phyloP scores from a whole-genome alignment of 2,888 invertebrate genomes.

The Andrena marginata region DNA sequence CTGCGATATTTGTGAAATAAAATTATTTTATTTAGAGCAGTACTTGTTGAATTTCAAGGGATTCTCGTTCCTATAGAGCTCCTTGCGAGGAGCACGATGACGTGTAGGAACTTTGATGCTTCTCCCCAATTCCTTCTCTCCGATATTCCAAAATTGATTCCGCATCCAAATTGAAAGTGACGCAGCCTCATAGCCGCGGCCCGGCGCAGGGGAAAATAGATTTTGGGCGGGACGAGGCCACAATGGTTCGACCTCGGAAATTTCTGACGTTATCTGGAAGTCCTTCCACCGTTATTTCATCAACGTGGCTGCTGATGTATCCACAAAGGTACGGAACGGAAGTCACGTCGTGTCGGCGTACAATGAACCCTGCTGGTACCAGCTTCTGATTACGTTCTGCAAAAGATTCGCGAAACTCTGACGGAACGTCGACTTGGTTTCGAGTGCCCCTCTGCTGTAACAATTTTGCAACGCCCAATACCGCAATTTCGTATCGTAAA shows the following conservation, averaged over 20 bases:
- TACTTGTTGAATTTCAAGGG: background rate
- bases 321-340: conserved; percentile 58
- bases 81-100: background rate
- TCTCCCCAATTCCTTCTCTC: background rate
- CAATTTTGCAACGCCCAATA: background rate
- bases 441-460: background rate
- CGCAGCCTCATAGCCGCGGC: background rate
- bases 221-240: conserved; percentile 27
- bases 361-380: conserved; percentile 62
- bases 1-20: too few relatives aligned
- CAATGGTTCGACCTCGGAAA: conserved; percentile 49
- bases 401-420: conserved; percentile 18
- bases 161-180: too few relatives aligned
- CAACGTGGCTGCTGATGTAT: conserved; percentile 47
- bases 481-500: background rate
- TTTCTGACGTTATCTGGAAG: conserved; percentile 59
- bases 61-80: background rate
- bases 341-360: conserved; percentile 58
- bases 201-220: conserved; percentile 17
- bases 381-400: conserved; percentile 47
- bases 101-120: background rate
- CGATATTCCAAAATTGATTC: background rate
- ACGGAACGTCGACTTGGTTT: background rate
- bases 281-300: conserved; percentile 35
- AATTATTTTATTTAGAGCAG: too few relatives aligned